phyloP scores from a whole-genome alignment of 1,140 invertebrate genomes.

The Lepidostoma basale region DNA sequence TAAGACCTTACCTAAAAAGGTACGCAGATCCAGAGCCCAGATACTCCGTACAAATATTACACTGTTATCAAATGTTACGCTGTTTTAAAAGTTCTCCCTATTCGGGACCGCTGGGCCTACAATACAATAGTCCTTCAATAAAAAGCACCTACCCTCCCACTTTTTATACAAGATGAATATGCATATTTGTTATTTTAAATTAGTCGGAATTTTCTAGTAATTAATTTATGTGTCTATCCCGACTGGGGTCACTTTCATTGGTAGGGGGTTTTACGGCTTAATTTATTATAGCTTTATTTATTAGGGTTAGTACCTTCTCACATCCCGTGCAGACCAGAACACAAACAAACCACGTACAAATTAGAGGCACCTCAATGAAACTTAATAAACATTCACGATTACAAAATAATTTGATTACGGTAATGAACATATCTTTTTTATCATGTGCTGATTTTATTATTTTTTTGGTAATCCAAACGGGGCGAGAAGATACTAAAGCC shows the following conservation, averaged over 20 bases:
- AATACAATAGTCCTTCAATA: slow-evolving; percentile 9
- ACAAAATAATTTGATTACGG: slow-evolving; percentile 7
- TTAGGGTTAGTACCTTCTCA: slow-evolving; percentile 14
- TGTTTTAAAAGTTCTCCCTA: not conserved
- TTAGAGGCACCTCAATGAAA: no score
- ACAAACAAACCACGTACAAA: no score
- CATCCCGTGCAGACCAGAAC: no score
- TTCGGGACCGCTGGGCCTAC: not conserved
- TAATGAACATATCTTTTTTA: not conserved
- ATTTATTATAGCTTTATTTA: no score
- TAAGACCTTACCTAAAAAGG: no score
- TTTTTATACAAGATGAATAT: slow-evolving; percentile 40
- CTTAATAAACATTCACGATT: no score
- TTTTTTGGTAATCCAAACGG: slow-evolving; percentile 12
- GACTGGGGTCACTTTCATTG: slow-evolving; percentile 34
- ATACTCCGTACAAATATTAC: no score
- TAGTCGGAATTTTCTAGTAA: slow-evolving; percentile 45
- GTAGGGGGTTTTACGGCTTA: slow-evolving; percentile 38
- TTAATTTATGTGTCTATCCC: slow-evolving; percentile 45
- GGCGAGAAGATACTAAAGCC: slow-evolving; percentile 12
- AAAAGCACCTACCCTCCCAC: not conserved
- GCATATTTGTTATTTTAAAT: slow-evolving; percentile 45
- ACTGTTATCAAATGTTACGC: not conserved
- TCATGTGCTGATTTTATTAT: not conserved
- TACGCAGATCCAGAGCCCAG: no score